Evolutionary conservation across 2,888 invertebrate species (phyloP).

Genomic region (Alsophila aescularia): DNA sequence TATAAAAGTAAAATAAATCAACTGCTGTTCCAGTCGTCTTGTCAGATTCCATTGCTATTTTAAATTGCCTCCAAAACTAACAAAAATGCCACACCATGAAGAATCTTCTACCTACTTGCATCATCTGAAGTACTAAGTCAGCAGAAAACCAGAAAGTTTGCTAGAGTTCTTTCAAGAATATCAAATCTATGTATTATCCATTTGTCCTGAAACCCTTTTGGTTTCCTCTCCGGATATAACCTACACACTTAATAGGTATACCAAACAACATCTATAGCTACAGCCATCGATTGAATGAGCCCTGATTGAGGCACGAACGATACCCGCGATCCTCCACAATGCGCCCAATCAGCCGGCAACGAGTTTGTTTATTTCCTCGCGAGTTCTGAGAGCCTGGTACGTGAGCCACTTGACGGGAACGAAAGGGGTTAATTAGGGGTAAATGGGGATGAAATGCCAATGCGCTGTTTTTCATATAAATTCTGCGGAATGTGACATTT

Average conservation of each 20-base stretch:
- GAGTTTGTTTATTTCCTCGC: slow-evolving; percentile 53
- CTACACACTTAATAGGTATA: slow-evolving; percentile 13
- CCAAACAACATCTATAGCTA: slow-evolving; percentile 25
- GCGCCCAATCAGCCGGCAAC: slow-evolving; percentile 64
- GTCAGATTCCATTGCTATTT: too few relatives aligned
- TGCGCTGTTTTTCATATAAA: not conserved
- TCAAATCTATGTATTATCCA: not conserved
- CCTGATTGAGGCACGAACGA: slow-evolving; percentile 62
- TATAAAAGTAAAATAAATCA: slow-evolving; percentile 3
- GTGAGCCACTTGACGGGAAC: slow-evolving; percentile 33
- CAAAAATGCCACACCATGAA: too few relatives aligned
- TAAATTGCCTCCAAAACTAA: too few relatives aligned
- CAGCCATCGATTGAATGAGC: slow-evolving; percentile 55
- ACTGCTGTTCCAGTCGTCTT: not conserved
- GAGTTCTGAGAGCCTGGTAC: slow-evolving; percentile 35
- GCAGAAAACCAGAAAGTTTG: too few relatives aligned
- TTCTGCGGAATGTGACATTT: too few relatives aligned
- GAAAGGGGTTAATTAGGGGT: slow-evolving; percentile 33
- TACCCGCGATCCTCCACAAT: slow-evolving; percentile 60
- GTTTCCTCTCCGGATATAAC: not conserved
- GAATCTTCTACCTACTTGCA: too few relatives aligned
- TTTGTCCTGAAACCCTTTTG: not conserved
- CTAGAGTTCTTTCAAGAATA: too few relatives aligned
- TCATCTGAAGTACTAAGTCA: too few relatives aligned
- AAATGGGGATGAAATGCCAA: not conserved